Evolutionary conservation across 2,888 invertebrate species (phyloP), one percentile per base, ranked within the genome.

Genomic region (Peribatodes rhomboidaria): DNA sequence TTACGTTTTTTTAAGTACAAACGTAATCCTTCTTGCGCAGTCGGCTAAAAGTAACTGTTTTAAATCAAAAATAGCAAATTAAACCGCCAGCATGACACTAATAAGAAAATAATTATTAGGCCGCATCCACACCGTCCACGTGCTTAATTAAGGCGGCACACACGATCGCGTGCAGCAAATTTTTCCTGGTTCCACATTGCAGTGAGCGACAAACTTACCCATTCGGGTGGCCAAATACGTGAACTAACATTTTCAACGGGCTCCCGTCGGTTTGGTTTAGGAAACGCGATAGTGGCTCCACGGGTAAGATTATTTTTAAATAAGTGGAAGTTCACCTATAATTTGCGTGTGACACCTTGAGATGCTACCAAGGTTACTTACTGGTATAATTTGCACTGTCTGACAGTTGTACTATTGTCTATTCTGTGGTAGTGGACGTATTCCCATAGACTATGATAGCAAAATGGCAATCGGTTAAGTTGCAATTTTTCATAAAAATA

Each of bases 341-440:
- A 31, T 31, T 49, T 31, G 14, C 31, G 46, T 49, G 47, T 31
- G 27, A 47, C 47, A 49, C 31, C 47, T 61, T 61, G 60, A 61
- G 53, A 53, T 7, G 46, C 16, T 16, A 46, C 53, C 60, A 61
- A 61, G 60, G 60, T 61, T 22, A 50, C 50, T 2, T 22, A 22
- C 52, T 52, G 33, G 33, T 60, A 14, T 60, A 52, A 53, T 53
- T 53, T 53, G 52, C 39, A 39, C 53, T 53, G 47, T 49, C 31
- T 47, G 14, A 14, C 31, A 49, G 16, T 31, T 14, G 13, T 46
- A 47, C 27, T 47, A 11, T n/a, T 47, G 47, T 8, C 1, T 47
- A 27, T 27, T 8, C 27, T 27, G 27, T 46, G 20, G n/a, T 13
- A n/a, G n/a, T 10, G 20, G n/a, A n/a, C n/a, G n/a, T n/a, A n/a